Base-by-base conservation (phyloP, 2,797 vertebrate genomes). In the Halcyon smyrnensis region DNA sequence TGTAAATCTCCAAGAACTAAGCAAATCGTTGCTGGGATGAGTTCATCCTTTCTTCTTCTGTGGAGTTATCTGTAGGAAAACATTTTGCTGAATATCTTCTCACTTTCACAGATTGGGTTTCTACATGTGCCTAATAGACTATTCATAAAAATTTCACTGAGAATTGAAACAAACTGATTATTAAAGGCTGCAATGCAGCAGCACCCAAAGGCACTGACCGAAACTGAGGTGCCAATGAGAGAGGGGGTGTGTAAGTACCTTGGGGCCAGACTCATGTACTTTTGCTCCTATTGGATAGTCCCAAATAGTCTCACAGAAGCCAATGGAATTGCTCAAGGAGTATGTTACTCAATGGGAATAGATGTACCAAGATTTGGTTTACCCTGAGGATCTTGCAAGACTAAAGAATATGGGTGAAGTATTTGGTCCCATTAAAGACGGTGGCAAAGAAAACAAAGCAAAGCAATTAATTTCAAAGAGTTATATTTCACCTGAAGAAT, bases 251-350 rank as follows among this genome's bases (percentile, higher is more conserved):
- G 93, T 89, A 93, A 96, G 83, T 45, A 84, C 86, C 95, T 90
- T 77, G 70, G 56, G 93, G 96, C 94, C 90, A 96, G 96, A 97
- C 95, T 97, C 95, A 34, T 0, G 7, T 80, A 76, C 86, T 90
- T 95, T 90, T 87, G 12, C 54, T 96, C 86, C 81, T 81, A 96
- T 96, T 96, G 96, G 95, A 89, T 67, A 89, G 57, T 94, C 88
- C 65, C 45, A 84, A 88, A 64, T 36, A 89, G 48, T 68, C 77
- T 94, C 90, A 93, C 59, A 86, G 60, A 89, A 94, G 32, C 68
- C 30, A 8, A 30, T 73, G 75, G 71, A 24, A 90, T 97, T 97
- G 64, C 95, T 93, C 84, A 96, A 97, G 92, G 78, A 89, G 4
- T 34, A 30, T 77, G 86, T 96, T 96, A 77, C 95, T 95, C 89